Percentiles rank a stretch among this genome's conserved stretches.
Conservation (phyloP, 2,888 invertebrate genomes). For the Lochmaea crataegi region DNA sequence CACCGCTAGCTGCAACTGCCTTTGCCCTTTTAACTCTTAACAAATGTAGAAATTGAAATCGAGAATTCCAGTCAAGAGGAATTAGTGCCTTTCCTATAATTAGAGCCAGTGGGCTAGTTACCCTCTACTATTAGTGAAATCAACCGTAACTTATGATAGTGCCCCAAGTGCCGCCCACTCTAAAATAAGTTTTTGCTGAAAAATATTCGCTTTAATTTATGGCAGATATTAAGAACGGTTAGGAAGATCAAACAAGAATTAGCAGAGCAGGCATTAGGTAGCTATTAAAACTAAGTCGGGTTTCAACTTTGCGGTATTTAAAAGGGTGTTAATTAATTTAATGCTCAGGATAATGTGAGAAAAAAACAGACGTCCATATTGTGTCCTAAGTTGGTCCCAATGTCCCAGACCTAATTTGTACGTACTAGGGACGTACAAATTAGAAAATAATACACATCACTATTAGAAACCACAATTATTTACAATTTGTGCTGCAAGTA, state of each 20-base stretch:
- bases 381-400: too few relatives aligned
- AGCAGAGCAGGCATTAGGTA: conserved; percentile 11
- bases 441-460: too few relatives aligned
- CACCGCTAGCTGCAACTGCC: too few relatives aligned
- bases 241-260: conserved; percentile 20
- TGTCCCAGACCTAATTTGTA: too few relatives aligned
- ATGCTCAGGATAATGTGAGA: not conserved
- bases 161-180: conserved; percentile 56
- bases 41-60: conserved; percentile 4
- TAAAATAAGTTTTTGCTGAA: conserved; percentile 62
- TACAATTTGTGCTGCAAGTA: too few relatives aligned
- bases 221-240: conserved; percentile 9
- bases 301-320: not conserved
- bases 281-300: not conserved
- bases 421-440: too few relatives aligned
- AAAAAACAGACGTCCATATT: too few relatives aligned
- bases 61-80: not conserved
- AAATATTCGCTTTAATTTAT: conserved; percentile 49
- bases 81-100: conserved; percentile 12
- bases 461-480: too few relatives aligned
- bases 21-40: not conserved
- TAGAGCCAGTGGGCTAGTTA: conserved; percentile 20
- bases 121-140: conserved; percentile 42
- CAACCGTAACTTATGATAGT: conserved; percentile 51
- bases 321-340: not conserved